phyloP scores from a whole-genome alignment of 2,113 vertebrate genomes.

The Aepyceros melampus region DNA sequence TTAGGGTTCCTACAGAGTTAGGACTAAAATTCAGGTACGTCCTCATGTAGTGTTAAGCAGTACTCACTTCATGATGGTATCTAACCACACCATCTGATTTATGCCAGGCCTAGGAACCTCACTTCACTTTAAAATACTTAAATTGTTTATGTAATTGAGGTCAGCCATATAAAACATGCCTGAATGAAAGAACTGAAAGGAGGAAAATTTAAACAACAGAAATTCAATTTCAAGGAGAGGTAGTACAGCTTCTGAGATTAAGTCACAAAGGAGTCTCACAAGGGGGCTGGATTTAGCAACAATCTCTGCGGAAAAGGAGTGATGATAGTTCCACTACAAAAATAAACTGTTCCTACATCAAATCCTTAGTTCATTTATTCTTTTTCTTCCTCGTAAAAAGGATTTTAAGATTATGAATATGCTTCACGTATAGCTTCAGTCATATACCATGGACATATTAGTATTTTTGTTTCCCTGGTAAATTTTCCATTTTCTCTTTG shows the following conservation, averaged over 20 bases:
- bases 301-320: not conserved
- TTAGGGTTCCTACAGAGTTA: not conserved
- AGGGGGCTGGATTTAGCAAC: not conserved
- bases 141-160: not conserved
- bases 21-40: not conserved
- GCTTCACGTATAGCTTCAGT: not conserved
- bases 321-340: not conserved
- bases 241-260: not conserved
- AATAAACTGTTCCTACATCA: not conserved
- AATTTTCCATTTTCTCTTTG: constrained; percentile 1
- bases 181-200: not conserved
- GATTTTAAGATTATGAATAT: not conserved
- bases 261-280: not conserved
- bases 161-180: not conserved
- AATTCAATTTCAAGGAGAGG: not conserved
- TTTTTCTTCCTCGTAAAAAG: not conserved
- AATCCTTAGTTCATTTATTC: not conserved
- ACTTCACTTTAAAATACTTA: not conserved
- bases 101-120: not conserved
- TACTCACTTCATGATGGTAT: not conserved
- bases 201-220: not conserved
- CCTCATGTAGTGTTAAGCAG: not conserved
- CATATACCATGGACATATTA: not conserved
- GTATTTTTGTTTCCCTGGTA: not conserved
- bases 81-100: not conserved